phyloP scores from a whole-genome alignment of 2,113 vertebrate species.

The Elgaria multicarinata region DNA sequence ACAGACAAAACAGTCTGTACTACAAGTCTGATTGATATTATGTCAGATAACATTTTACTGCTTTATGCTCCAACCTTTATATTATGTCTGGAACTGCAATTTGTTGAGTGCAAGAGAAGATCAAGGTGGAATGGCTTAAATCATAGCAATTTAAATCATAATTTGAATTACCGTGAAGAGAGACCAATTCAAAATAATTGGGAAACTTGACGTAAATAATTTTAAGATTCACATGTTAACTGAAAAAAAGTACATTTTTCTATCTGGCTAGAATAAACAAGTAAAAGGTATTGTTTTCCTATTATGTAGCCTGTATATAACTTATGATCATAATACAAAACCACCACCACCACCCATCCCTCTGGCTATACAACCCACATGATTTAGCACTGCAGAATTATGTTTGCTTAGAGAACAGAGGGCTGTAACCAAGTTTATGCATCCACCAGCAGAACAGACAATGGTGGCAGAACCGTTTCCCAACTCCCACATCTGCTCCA shows the following conservation, averaged over 20 bases:
- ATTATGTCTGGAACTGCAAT: conserved; percentile 22
- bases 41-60: conserved; percentile 25
- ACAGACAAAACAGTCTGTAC: conserved; percentile 21
- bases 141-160: neutral
- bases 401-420: neutral
- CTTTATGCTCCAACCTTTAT: conserved; percentile 20
- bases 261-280: neutral
- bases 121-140: neutral
- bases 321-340: neutral
- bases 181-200: neutral
- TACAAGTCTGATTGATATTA: conserved; percentile 22
- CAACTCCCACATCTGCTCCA: too few species aligned
- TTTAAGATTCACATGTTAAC: neutral
- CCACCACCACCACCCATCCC: neutral
- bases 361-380: neutral
- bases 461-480: neutral
- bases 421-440: too few species aligned
- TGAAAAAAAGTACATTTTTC: neutral
- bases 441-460: neutral
- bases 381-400: neutral
- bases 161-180: neutral
- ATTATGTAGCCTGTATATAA: neutral
- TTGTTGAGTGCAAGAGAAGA: neutral
- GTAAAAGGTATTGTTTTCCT: neutral
- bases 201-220: neutral